These are phyloP conservation scores for Proteles cristata DNA, from an alignment of 2,113 vertebrate species.

Conservation along the genomic window DNA sequence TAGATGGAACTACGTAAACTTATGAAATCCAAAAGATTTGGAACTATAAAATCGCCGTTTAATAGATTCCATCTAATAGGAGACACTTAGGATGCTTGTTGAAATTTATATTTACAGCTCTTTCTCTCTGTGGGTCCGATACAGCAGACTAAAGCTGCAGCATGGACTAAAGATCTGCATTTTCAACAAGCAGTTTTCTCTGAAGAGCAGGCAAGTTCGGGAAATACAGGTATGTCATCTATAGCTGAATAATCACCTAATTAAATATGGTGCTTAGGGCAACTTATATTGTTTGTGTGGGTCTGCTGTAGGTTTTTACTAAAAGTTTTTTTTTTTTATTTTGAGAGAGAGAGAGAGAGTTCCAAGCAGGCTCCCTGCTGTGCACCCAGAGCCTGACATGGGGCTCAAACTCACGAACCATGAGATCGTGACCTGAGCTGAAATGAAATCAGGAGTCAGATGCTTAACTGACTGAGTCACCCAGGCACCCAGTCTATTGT, in stretches of 20 bases:
- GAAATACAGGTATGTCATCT: not conserved
- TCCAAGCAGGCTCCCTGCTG: too few species aligned
- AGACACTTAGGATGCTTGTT: not conserved
- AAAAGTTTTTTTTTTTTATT: too few species aligned
- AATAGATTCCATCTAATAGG: not conserved
- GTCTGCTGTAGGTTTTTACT: not conserved
- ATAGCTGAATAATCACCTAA: conserved; percentile 2
- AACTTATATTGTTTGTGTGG: not conserved
- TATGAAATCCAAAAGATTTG: not conserved
- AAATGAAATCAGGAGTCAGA: too few species aligned
- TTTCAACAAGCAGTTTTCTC: not conserved
- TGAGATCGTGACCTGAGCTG: too few species aligned
- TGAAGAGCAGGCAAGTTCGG: not conserved
- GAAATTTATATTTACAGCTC: not conserved
- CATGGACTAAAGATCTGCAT: not conserved
- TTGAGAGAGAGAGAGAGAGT: too few species aligned
- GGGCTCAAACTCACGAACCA: too few species aligned
- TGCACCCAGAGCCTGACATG: too few species aligned
- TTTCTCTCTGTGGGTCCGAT: not conserved
- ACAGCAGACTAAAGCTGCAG: not conserved
- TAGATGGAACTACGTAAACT: not conserved
- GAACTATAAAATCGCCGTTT: not conserved
- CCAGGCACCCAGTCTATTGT: not conserved
- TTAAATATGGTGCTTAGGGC: not conserved
- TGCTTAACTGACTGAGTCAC: too few species aligned